Base-by-base conservation (phyloP, 2,113 vertebrate species). In the Setophaga coronata region DNA sequence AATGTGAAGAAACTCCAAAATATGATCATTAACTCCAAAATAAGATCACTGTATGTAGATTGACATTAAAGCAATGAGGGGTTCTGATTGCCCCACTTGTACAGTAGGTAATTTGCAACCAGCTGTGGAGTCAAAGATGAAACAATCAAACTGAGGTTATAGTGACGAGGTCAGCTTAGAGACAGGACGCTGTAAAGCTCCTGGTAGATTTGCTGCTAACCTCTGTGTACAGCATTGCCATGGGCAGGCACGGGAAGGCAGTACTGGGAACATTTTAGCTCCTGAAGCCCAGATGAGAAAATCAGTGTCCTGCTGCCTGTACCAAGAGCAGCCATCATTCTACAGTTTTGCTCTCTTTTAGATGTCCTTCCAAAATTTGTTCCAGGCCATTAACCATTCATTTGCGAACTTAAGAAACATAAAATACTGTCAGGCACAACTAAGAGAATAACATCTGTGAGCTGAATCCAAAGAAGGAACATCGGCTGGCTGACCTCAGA, bases 401-500 rank as follows among this genome's bases (percentile, higher is more conserved):
- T 40, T 56, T n/a, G 21, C 7, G 2, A 86, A 90, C 14, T n/a
- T 66, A 81, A 87, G 71, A 81, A 77, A 78, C 43, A 62, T 66
- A 90, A 95, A 90, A 81, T 47, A 74, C 20, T 26, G 31, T 58
- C 79, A 87, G 36, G 24, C 26, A 82, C 64, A 87, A 43, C 69
- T 60, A 56, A 82, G 43, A 91, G 6, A 34, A n/a, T 47, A 89
- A 67, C 8, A 67, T 34, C 42, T 48, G 38, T 71, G 84, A 89
- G 48, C 24, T 93, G 81, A 84, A 89, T 91, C 47, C 43, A 56
- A 82, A 89, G 38, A 54, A 57, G 14, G 12, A 45, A 58, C 38
- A 26, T 92, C 88, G 82, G 9, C 71, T 92, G 42, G 17, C 70
- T 95, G 66, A 92, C 64, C 50, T 77, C 58, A 95, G 54, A 57